Evolutionary conservation across 1,140 invertebrate species (phyloP).

Genomic region (Drosophila melanica): DNA sequence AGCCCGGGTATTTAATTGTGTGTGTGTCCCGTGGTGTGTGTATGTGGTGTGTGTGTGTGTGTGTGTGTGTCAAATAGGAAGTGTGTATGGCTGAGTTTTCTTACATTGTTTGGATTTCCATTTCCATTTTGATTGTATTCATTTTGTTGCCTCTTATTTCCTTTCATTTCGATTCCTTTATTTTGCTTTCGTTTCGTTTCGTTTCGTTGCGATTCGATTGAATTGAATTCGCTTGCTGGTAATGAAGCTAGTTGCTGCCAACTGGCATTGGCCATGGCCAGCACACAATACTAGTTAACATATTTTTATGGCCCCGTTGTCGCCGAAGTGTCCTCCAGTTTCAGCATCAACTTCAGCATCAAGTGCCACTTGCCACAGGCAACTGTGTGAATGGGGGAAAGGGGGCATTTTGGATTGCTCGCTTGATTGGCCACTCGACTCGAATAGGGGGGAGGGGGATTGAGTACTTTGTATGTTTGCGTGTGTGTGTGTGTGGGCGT

Average conservation of each 20-base stretch:
- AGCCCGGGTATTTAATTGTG: slow-evolving; percentile 64
- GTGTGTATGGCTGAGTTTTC: slow-evolving; percentile 20
- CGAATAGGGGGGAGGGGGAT: too few species aligned
- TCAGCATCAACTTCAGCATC: slow-evolving; percentile 30
- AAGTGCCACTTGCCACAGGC: slow-evolving; percentile 24
- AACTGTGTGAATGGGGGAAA: not conserved
- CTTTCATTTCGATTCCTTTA: slow-evolving; percentile 50
- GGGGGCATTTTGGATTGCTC: slow-evolving; percentile 52
- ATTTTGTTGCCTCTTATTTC: slow-evolving; percentile 20
- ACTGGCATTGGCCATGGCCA: slow-evolving; percentile 4
- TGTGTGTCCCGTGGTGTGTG: slow-evolving; percentile 5
- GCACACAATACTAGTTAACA: slow-evolving; percentile 55
- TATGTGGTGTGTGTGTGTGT: slow-evolving; percentile 6
- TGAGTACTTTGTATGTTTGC: not conserved
- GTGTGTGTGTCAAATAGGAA: slow-evolving; percentile 4
- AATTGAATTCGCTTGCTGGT: slow-evolving; percentile 65
- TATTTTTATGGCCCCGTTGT: slow-evolving; percentile 70
- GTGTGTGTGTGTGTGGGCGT: not conserved
- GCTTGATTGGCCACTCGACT: slow-evolving; percentile 53
- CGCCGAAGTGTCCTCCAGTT: slow-evolving; percentile 61
- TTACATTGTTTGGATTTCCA: slow-evolving; percentile 49
- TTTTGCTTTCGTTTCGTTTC: slow-evolving; percentile 34
- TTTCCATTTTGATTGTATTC: slow-evolving; percentile 38
- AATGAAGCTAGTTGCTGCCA: slow-evolving; percentile 61
- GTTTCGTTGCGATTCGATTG: slow-evolving; percentile 6